A percentile compares a stretch with the other conserved stretches of the same genome.
phyloP scores from a whole-genome alignment of 2,113 vertebrate genomes.

The Crotalus helleri region DNA sequence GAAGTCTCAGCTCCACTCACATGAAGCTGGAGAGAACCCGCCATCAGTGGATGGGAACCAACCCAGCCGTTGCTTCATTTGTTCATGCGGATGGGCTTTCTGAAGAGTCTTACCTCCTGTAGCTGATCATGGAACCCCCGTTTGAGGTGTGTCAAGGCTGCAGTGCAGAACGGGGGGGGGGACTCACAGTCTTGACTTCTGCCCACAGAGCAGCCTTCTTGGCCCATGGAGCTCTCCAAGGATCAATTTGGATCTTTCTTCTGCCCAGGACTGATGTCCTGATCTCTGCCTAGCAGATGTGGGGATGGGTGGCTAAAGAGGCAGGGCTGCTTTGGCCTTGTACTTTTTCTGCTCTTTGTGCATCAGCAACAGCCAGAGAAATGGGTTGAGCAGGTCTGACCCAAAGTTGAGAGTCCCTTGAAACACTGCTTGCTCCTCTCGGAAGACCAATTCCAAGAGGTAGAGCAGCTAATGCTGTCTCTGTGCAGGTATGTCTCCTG shows the following conservation, averaged over 20 bases:
- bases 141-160: too few relatives aligned
- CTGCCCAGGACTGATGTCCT: background rate
- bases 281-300: background rate
- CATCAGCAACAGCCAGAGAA: background rate
- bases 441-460: background rate
- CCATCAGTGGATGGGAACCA: background rate
- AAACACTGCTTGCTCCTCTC: background rate
- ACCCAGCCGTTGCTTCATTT: background rate
- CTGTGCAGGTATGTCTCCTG: background rate
- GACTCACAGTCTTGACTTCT: too few relatives aligned
- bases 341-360: background rate
- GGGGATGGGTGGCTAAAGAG: background rate
- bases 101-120: background rate
- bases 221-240: background rate
- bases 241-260: background rate
- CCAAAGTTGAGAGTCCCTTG: background rate
- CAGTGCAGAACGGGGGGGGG: background rate
- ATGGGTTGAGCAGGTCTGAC: too few relatives aligned
- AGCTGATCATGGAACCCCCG: fast-evolving
- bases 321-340: background rate
- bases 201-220: background rate
- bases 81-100: background rate
- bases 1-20: background rate
- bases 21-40: background rate
- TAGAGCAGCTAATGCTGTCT: background rate